These are phyloP conservation scores for Otus scops DNA, from an alignment of 2,797 vertebrate species.

Conservation along the genomic window DNA sequence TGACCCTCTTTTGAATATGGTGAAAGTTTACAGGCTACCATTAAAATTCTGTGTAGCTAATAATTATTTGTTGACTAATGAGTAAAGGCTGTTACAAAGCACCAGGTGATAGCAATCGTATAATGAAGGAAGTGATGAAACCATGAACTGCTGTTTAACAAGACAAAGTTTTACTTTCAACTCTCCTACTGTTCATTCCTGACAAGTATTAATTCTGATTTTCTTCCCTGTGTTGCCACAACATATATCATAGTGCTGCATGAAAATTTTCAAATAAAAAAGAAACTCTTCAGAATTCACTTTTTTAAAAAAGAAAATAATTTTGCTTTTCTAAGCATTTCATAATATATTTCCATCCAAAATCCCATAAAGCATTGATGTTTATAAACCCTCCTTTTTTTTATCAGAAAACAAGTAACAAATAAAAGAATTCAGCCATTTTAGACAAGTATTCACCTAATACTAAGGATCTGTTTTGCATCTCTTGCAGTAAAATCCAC, in stretches of 20 bases:
- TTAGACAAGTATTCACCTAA: background rate
- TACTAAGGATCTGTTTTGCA: background rate
- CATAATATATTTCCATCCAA: background rate
- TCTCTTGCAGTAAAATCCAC: background rate
- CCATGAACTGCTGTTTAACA: background rate
- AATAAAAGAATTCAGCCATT: background rate
- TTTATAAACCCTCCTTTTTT: background rate
- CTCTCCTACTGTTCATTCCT: background rate
- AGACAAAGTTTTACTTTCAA: constrained; percentile 11
- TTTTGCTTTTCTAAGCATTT: background rate
- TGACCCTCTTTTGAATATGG: background rate
- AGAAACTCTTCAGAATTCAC: background rate
- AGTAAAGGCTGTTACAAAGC: background rate
- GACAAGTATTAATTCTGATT: background rate
- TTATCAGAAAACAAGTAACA: background rate
- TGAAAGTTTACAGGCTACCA: background rate
- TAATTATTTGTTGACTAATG: constrained; percentile 9
- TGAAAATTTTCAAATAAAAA: background rate
- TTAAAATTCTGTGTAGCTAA: background rate
- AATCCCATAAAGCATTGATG: background rate
- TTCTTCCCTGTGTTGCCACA: background rate
- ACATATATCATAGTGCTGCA: background rate
- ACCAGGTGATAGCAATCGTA: background rate
- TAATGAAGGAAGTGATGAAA: constrained; percentile 3
- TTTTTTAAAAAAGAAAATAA: background rate